These are phyloP conservation scores for Pycnomerus fuliginosus DNA, from an alignment of 2,888 invertebrate species.

Conservation along the genomic window DNA sequence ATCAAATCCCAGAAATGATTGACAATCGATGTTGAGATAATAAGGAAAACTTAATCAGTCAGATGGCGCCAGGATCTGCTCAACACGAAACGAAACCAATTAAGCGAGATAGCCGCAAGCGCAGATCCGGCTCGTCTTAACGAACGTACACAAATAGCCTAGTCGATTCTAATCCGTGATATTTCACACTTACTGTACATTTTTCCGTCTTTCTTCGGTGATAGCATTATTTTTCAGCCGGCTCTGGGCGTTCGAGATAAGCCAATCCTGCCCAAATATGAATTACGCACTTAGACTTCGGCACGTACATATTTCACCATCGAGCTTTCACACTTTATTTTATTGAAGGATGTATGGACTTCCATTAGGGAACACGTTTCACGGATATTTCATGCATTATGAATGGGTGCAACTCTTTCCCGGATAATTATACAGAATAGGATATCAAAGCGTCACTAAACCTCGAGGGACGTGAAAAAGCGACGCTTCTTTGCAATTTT, in stretches of 20 bases:
- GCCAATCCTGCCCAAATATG: slow-evolving; percentile 46
- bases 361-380: slow-evolving; percentile 33
- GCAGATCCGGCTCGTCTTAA: slow-evolving; percentile 25
- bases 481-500: slow-evolving; percentile 1
- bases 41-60: no score
- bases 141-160: slow-evolving; percentile 21
- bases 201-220: slow-evolving; percentile 38
- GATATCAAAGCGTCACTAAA: no score
- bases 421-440: no score
- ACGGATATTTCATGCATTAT: slow-evolving; percentile 24
- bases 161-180: slow-evolving; percentile 35
- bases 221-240: no score
- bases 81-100: slow-evolving; percentile 44
- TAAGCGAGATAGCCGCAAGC: slow-evolving; percentile 31
- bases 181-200: slow-evolving; percentile 37
- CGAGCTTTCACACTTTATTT: slow-evolving; percentile 19
- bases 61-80: no score
- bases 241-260: slow-evolving; percentile 48
- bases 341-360: slow-evolving; percentile 26
- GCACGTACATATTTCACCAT: slow-evolving; percentile 40
- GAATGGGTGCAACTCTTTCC: slow-evolving; percentile 32
- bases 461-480: no score
- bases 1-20: no score
- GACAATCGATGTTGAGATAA: no score
- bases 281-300: slow-evolving; percentile 46